phyloP scores from a whole-genome alignment of 2,113 vertebrate species.

The Anthoscopus minutus region DNA sequence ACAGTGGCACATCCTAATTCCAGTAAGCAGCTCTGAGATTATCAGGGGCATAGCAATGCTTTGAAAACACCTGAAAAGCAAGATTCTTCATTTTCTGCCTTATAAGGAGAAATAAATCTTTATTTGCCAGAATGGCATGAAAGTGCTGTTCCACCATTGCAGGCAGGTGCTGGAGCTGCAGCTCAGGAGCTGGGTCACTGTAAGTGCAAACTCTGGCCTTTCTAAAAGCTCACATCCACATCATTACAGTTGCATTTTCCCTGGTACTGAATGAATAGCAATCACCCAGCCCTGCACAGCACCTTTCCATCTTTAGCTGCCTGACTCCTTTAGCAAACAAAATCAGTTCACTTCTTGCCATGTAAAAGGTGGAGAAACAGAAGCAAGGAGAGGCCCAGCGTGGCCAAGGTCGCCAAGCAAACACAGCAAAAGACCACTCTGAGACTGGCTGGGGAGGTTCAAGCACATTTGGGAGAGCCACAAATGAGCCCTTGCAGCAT shows the following conservation, averaged over 20 bases:
- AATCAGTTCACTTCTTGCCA: background rate
- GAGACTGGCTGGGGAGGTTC: background rate
- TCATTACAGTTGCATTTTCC: background rate
- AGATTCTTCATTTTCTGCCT: background rate
- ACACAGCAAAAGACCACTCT: background rate
- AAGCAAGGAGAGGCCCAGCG: fast-evolving
- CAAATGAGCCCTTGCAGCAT: background rate
- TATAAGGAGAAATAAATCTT: background rate
- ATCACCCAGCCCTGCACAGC: background rate
- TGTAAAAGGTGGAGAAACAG: background rate
- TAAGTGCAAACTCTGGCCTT: background rate
- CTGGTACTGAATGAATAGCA: background rate
- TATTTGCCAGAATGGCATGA: background rate
- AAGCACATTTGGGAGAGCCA: background rate
- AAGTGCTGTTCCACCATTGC: background rate
- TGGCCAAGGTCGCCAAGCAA: background rate
- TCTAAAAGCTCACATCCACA: background rate
- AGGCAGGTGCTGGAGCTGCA: background rate
- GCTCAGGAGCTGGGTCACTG: background rate
- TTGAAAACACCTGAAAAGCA: background rate
- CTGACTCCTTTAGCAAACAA: background rate
- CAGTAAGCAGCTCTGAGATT: background rate
- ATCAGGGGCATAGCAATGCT: fast-evolving
- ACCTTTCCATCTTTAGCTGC: background rate
- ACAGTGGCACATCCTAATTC: background rate